Conservation (phyloP, 2,113 vertebrate genomes). For the Ctenodactylus gundi region DNA sequence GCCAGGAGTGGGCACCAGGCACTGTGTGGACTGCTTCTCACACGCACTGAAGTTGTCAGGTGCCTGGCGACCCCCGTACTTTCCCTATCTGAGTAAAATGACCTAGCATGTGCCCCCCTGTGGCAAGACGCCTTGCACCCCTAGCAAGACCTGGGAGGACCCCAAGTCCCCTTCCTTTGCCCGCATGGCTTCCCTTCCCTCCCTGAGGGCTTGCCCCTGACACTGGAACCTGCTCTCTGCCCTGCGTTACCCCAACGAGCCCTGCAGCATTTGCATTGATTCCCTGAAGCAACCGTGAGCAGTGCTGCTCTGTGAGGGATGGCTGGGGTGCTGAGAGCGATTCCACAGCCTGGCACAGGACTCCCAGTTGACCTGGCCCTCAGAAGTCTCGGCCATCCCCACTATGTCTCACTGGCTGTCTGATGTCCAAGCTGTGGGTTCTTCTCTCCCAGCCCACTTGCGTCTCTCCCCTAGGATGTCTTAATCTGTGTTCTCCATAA, state of each 20-base stretch:
- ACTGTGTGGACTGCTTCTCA: not conserved
- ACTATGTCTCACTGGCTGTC: rapidly evolving
- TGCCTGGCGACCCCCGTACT: not conserved
- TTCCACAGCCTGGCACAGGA: too few species aligned
- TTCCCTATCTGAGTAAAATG: not conserved
- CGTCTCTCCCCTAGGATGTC: not conserved
- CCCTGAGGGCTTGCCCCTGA: not conserved
- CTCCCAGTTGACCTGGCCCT: not conserved
- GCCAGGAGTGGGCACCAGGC: not conserved
- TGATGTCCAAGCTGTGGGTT: not conserved
- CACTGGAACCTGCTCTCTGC: not conserved
- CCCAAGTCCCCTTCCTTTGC: not conserved
- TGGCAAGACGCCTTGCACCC: not conserved
- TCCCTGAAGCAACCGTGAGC: not conserved
- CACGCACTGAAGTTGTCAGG: not conserved
- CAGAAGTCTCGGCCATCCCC: not conserved
- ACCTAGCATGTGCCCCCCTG: not conserved
- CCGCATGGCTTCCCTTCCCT: not conserved
- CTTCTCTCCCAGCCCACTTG: not conserved
- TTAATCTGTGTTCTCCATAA: not conserved
- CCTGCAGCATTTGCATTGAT: not conserved
- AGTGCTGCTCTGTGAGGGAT: not conserved
- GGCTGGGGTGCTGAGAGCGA: not conserved
- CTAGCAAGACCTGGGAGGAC: not conserved
- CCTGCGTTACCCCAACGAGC: not conserved